A percentile compares a stretch with the other conserved stretches of the same genome.
Conservation (phyloP, 2,113 vertebrate genomes). For the Emydura subglobosa region DNA sequence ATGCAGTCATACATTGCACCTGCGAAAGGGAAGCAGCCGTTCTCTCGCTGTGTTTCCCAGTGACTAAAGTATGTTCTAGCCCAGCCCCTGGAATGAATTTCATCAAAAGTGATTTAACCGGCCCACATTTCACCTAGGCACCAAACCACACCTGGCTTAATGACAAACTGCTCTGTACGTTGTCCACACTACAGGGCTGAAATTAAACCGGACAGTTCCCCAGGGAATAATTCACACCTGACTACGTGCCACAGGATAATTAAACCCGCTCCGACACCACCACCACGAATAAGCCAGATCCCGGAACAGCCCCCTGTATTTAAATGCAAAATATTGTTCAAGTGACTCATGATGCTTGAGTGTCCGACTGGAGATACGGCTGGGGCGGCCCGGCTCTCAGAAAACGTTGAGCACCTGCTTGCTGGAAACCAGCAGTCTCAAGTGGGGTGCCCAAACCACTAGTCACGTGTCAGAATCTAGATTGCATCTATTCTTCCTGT, state of each 20-base stretch:
- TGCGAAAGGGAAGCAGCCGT: background rate
- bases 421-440: background rate
- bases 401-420: background rate
- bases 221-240: constrained; percentile 43
- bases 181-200: background rate
- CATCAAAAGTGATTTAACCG: constrained; percentile 61
- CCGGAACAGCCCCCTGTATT: fast-evolving
- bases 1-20: background rate
- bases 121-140: constrained; percentile 42
- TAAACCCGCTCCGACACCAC: background rate
- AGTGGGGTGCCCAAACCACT: background rate
- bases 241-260: fast-evolving
- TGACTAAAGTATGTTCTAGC: fast-evolving
- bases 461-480: background rate
- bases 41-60: background rate
- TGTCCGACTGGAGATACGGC: background rate
- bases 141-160: constrained; percentile 42
- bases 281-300: background rate
- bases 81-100: constrained; percentile 47
- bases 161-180: constrained; percentile 46
- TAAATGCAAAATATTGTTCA: background rate
- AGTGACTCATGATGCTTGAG: background rate
- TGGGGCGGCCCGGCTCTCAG: background rate
- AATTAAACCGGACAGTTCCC: constrained; percentile 44
- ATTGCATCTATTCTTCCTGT: background rate